Evolutionary conservation across 2,113 vertebrate genomes (phyloP), one percentile per base, ranked within the genome.

Genomic region (Festucalex cinctus): DNA sequence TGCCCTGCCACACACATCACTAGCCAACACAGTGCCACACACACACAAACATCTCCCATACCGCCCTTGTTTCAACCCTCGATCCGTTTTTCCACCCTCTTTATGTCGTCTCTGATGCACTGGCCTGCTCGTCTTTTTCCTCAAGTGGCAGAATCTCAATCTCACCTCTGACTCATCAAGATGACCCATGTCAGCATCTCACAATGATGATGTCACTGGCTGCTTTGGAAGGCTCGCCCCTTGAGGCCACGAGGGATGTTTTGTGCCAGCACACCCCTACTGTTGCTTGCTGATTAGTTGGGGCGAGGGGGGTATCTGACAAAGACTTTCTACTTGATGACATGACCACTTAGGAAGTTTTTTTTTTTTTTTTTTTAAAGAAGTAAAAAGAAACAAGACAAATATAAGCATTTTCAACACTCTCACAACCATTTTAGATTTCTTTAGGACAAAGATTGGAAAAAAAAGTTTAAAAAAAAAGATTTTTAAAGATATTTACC

Each of bases 201-300:
- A 73, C 79, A 83, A 90, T 90, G 90, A 90, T 89, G 86, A 88
- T 87, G 89, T 90, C 88, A 89, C 77, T 19, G 69, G 66, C 66
- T 79, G 73, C 77, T 79, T 84, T 87, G 62, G 79, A 80, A 69
- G 77, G 74, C 84, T 81, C 74, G 84, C 83, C 82, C 20, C 35
- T 28, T 28, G 54, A 57, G 24, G 54, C 83, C 66, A 1, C 64
- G 75, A 83, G 78, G 76, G 73, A 70, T 80, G 78, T 83, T 85
- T 83, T 87, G 79, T 86, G 78, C 57, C 74, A 77, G 77, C 79
- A 69, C 73, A 74, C 67, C 78, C 84, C 83, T 70, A 81, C 75
- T 78, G 82, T 70, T 60, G 74, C 78, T 70, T 53, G 65, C 73
- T 73, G 78, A 66, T 80, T 65, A 75, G 68, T 59, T 54, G 58